Evolutionary conservation across 2,797 vertebrate genomes (phyloP).

Genomic region (Allobates femoralis): DNA sequence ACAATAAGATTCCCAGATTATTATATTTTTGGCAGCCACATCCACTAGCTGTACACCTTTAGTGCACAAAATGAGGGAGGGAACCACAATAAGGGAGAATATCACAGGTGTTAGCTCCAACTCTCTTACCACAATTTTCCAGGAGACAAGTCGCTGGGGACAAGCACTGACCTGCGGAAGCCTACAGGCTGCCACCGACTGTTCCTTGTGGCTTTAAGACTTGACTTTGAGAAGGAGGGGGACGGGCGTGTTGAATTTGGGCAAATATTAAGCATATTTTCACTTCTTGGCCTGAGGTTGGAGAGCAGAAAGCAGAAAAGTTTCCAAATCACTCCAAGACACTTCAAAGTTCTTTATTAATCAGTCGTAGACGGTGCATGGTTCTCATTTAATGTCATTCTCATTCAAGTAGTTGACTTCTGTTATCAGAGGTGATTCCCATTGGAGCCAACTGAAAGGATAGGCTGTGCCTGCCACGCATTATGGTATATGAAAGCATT

Average conservation of each 20-base stretch:
- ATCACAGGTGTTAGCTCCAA: constrained; percentile 11
- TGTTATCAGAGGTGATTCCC: neutral
- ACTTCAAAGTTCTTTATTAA: constrained; percentile 14
- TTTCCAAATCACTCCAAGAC: constrained; percentile 35
- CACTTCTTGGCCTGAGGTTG: constrained; percentile 52
- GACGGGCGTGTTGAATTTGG: constrained; percentile 29
- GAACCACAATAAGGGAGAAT: neutral
- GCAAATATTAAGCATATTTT: constrained; percentile 60
- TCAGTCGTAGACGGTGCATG: neutral
- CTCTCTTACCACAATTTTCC: constrained; percentile 29
- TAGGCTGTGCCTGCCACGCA: constrained; percentile 26
- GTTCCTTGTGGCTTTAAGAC: constrained; percentile 53
- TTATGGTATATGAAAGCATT: constrained; percentile 4
- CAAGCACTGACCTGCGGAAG: constrained; percentile 28
- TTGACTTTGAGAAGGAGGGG: constrained; percentile 37
- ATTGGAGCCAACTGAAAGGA: constrained; percentile 6
- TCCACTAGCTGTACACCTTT: neutral
- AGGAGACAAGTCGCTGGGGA: constrained; percentile 28
- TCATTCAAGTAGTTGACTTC: neutral
- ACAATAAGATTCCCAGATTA: neutral
- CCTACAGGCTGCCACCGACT: constrained; percentile 37
- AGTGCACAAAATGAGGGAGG: neutral
- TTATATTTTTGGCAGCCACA: neutral
- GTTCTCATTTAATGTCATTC: neutral
- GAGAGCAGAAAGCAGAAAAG: constrained; percentile 26